Base-by-base conservation (phyloP, 1,140 invertebrate species). In the Cryptotermes secundus region DNA sequence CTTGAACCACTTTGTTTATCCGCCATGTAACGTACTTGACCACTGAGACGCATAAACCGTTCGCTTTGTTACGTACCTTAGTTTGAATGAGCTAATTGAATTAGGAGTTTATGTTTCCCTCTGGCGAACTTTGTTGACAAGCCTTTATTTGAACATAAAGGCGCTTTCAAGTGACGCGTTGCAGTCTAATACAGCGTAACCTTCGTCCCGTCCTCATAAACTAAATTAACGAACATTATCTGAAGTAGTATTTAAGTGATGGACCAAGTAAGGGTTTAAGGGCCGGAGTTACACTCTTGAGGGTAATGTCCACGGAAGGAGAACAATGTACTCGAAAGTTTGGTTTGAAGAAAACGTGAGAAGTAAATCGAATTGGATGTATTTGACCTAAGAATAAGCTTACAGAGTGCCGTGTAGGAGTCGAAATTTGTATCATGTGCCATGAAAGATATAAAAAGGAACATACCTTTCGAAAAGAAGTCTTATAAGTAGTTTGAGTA, bases 51-150 rank as follows among this genome's bases (percentile, higher is more conserved):
- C 2, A n/a, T 7, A 31, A 10, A 12, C 26, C 14, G 26, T 72
- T 9, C 59, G 7, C 59, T 31, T 7, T 31, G 10, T 72, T 26
- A 72, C n/a, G 59, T 72, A 72, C 26, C 26, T 31, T 72, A 31
- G 14, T 72, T 72, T 72, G n/a, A 72, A 72, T 72, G 59, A 72
- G 59, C 26, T 72, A 72, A 72, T 72, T 72, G 59, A 72, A 72
- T 72, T 72, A n/a, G 26, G 26, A 72, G 59, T 72, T 72, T 72
- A 72, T 31, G 59, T 26, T 72, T 72, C 26, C 59, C 59, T 10
- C 0, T 72, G 59, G 26, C 59, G n/a, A 72, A 31, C 59, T 72
- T 72, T 72, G 59, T 72, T 72, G 59, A 72, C 59, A 72, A 31
- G 59, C 59, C 59, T 72, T 72, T 72, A 31, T 72, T 72, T 72